Evolutionary conservation across 2,888 invertebrate species (phyloP).

Genomic region (Sthenelais limicola): DNA sequence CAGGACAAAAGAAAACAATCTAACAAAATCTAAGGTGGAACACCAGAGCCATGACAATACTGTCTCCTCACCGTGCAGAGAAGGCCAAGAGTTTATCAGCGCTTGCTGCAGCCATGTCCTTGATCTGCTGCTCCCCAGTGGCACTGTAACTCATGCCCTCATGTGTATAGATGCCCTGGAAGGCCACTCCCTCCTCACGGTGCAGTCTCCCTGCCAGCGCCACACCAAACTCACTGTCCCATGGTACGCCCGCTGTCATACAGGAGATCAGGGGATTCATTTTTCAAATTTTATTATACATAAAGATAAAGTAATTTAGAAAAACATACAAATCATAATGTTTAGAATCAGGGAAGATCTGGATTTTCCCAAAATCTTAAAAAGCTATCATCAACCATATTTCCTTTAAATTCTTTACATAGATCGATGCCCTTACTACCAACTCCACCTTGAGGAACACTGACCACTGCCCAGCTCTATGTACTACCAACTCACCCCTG

Average conservation of each 20-base stretch:
- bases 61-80: conserved; percentile 53
- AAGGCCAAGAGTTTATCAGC: conserved; percentile 54
- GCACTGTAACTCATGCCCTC: conserved; percentile 62
- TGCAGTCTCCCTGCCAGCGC: conserved; percentile 49
- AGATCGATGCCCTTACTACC: too few species aligned
- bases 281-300: too few species aligned
- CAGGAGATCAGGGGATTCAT: not conserved
- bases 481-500: conserved; percentile 65
- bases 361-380: too few species aligned
- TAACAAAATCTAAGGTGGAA: too few species aligned
- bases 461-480: too few species aligned
- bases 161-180: conserved; percentile 66
- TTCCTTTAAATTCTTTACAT: too few species aligned
- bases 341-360: too few species aligned
- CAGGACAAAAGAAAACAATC: too few species aligned
- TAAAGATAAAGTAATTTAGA: too few species aligned
- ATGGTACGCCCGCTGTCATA: conserved; percentile 57
- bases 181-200: conserved; percentile 41
- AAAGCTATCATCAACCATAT: too few species aligned
- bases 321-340: conserved; percentile 7
- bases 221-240: conserved; percentile 72
- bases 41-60: too few species aligned
- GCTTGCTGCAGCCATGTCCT: conserved; percentile 51
- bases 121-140: conserved; percentile 49
- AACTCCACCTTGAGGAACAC: too few species aligned